Conservation (phyloP, 2,113 vertebrate genomes). For the Thryonomys swinderianus region DNA sequence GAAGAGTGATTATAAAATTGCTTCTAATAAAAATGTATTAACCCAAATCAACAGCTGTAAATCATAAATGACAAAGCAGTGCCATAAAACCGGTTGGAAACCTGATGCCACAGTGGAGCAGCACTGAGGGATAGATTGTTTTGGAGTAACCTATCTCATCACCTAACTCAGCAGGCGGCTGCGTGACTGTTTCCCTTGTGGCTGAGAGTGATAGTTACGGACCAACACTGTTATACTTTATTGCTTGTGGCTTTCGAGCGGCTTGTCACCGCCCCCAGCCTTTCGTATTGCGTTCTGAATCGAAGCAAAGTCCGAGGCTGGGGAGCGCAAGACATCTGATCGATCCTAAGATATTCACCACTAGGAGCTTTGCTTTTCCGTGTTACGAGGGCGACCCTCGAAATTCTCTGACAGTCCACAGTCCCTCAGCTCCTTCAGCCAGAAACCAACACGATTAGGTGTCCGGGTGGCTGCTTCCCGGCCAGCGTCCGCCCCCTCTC, state of each 20-base stretch:
- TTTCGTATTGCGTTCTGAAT: not conserved
- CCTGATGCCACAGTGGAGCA: slow-evolving; percentile 83
- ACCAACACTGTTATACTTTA: not conserved
- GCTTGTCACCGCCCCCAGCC: not conserved
- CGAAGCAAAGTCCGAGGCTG: not conserved
- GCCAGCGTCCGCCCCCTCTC: not conserved
- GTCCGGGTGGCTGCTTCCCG: slow-evolving; percentile 23
- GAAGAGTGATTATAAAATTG: slow-evolving; percentile 65
- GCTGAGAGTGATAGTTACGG: not conserved
- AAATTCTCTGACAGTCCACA: not conserved
- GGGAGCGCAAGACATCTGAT: not conserved
- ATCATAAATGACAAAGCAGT: slow-evolving; percentile 87
- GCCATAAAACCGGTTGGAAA: slow-evolving; percentile 89
- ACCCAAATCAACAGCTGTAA: slow-evolving; percentile 85
- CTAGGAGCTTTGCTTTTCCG: slow-evolving; percentile 16
- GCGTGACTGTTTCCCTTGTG: slow-evolving; percentile 44
- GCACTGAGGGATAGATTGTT: slow-evolving; percentile 72
- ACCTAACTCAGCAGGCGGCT: slow-evolving; percentile 79
- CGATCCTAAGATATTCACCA: not conserved
- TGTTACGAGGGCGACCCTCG: not conserved
- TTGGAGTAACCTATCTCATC: slow-evolving; percentile 72
- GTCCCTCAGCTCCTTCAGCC: slow-evolving; percentile 39
- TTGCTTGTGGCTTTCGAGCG: not conserved
- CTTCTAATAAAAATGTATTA: slow-evolving; percentile 76
- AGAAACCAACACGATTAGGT: slow-evolving; percentile 51